Evolutionary conservation across 1,140 invertebrate genomes (phyloP).

Genomic region (Ceratoteleas bidentatus): DNA sequence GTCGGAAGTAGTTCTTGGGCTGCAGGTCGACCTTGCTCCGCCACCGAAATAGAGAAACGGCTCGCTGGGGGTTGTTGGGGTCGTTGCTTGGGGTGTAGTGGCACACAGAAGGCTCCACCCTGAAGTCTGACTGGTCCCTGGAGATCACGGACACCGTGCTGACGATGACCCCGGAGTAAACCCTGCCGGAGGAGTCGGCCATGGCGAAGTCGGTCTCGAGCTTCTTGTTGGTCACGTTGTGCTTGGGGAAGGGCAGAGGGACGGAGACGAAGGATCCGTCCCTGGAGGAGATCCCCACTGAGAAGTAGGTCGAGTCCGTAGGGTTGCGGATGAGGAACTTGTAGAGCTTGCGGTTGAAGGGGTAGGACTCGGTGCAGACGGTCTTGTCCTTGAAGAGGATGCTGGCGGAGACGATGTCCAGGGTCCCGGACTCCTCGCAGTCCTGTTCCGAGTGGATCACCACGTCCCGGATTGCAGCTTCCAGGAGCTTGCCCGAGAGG

Average conservation of each 20-base stretch:
- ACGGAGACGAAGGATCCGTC: slow-evolving; percentile 66
- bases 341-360: slow-evolving; percentile 76
- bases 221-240: slow-evolving; percentile 69
- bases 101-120: slow-evolving; percentile 39
- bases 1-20: slow-evolving; percentile 70
- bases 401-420: slow-evolving; percentile 66
- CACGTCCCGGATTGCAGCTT: slow-evolving; percentile 74
- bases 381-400: slow-evolving; percentile 72
- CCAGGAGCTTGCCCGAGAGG: slow-evolving; percentile 70
- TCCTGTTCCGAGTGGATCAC: slow-evolving; percentile 56
- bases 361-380: slow-evolving; percentile 71
- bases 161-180: slow-evolving; percentile 72
- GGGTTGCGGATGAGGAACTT: slow-evolving; percentile 73
- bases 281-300: slow-evolving; percentile 67
- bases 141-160: slow-evolving; percentile 71
- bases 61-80: slow-evolving; percentile 76
- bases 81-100: slow-evolving; percentile 71
- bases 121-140: slow-evolving; percentile 22
- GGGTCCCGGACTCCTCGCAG: slow-evolving; percentile 32
- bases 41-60: slow-evolving; percentile 54
- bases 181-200: slow-evolving; percentile 39
- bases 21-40: slow-evolving; percentile 39
- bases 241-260: slow-evolving; percentile 75
- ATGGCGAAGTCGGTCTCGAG: slow-evolving; percentile 77
- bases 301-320: slow-evolving; percentile 69